These are phyloP conservation scores for Turritopsis dohrnii DNA, from an alignment of 30 jellyfish, hydroid and myxozoan species.

Conservation along the genomic window DNA sequence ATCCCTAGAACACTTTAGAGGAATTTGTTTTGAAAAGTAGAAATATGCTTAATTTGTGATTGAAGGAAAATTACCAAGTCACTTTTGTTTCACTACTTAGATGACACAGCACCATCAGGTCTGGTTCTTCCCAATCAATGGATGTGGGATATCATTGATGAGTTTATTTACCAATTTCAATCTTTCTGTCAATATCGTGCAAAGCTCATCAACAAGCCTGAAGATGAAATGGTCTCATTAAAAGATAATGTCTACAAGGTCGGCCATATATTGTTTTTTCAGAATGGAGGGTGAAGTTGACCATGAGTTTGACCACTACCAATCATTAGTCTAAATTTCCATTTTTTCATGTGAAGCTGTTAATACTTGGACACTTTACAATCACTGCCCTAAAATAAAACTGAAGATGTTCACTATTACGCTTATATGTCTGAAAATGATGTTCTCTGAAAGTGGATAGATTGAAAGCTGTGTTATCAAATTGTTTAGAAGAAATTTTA, in stretches of 20 bases:
- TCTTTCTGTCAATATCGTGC: conserved; percentile 81
- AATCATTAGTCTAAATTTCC: not conserved
- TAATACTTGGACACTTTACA: too few relatives aligned
- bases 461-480: too few relatives aligned
- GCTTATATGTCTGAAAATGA: too few relatives aligned
- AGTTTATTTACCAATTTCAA: conserved; percentile 86
- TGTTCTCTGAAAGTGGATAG: too few relatives aligned
- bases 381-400: too few relatives aligned
- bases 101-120: conserved; percentile 82
- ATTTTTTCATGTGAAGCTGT: too few relatives aligned
- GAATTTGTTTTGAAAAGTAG: too few relatives aligned
- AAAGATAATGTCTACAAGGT: conserved; percentile 76
- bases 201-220: conserved; percentile 70
- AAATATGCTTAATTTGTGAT: too few relatives aligned
- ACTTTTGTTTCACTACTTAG: conserved; percentile 12
- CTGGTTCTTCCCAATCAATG: conserved; percentile 88
- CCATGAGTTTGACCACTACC: not conserved
- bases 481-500: not conserved
- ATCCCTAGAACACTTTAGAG: too few relatives aligned
- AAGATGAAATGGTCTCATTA: conserved; percentile 58
- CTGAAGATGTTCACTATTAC: too few relatives aligned
- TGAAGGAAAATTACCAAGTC: too few relatives aligned
- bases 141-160: conserved; percentile 97
- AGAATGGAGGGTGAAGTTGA: not conserved
- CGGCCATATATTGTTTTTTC: not conserved